phyloP scores from a whole-genome alignment of 2,113 vertebrate genomes.

The Emydura subglobosa region DNA sequence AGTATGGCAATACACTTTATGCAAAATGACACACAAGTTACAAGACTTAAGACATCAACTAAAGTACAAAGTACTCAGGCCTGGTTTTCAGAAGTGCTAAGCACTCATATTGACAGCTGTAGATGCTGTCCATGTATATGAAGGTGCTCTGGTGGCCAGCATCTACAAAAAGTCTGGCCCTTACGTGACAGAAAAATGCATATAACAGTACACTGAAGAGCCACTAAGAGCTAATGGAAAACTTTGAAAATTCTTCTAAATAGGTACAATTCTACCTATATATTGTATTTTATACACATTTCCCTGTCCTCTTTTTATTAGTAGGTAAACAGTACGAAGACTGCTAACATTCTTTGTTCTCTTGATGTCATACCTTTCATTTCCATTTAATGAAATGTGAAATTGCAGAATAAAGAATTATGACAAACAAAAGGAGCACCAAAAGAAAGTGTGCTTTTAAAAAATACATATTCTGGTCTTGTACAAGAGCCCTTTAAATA shows the following conservation, averaged over 20 bases:
- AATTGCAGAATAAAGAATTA: neutral
- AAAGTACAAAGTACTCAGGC: neutral
- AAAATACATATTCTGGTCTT: neutral
- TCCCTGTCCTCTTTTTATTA: neutral
- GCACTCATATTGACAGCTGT: neutral
- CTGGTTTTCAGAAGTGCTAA: neutral
- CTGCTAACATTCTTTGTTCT: too few species aligned
- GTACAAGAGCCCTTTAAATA: neutral
- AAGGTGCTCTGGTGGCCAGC: neutral
- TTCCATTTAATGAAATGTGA: neutral
- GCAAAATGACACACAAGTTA: neutral
- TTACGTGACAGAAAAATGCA: neutral
- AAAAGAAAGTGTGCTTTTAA: too few species aligned
- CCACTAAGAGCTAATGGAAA: neutral
- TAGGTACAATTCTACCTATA: neutral
- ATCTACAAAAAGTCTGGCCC: neutral
- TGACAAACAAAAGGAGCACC: neutral
- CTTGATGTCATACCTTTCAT: neutral
- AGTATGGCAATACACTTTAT: neutral
- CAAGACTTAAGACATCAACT: neutral
- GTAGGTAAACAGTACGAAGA: neutral
- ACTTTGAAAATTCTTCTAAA: neutral
- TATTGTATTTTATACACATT: neutral
- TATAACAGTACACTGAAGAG: neutral
- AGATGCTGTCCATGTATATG: neutral